Conservation (phyloP, 1,140 invertebrate genomes). For the Ditylenchus dipsaci region DNA sequence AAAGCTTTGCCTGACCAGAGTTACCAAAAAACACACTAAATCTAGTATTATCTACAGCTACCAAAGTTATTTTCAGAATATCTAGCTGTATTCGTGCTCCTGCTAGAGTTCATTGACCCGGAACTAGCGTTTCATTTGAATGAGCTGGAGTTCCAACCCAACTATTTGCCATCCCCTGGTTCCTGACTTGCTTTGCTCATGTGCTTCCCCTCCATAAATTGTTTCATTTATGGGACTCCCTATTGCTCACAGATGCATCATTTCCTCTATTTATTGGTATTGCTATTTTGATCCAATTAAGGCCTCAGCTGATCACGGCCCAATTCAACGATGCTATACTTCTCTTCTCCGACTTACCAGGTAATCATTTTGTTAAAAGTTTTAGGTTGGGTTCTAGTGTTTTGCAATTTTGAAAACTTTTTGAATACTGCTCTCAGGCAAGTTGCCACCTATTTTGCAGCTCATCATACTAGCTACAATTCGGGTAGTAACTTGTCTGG, state of each 20-base stretch:
- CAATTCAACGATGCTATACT: conserved; percentile 53
- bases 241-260: conserved; percentile 83
- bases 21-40: no score
- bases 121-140: conserved; percentile 82
- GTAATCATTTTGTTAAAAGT: conserved; percentile 30
- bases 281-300: conserved; percentile 76
- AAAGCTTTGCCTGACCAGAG: no score
- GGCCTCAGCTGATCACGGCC: conserved; percentile 42
- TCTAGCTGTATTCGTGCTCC: conserved; percentile 88
- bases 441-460: no score
- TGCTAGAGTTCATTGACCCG: conserved; percentile 91
- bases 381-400: conserved; percentile 91
- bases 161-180: conserved; percentile 99
- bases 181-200: conserved; percentile 97
- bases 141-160: conserved; percentile 90
- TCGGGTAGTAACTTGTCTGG: no score
- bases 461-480: no score
- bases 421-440: conserved; percentile 83
- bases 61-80: conserved; percentile 69
- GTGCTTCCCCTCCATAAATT: conserved; percentile 93
- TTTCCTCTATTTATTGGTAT: conserved; percentile 91
- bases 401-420: conserved; percentile 95
- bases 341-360: conserved; percentile 53
- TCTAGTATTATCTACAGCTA: no score
- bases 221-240: conserved; percentile 92